phyloP scores from a whole-genome alignment of 2,797 vertebrate genomes.

The Macropus fuliginosus region DNA sequence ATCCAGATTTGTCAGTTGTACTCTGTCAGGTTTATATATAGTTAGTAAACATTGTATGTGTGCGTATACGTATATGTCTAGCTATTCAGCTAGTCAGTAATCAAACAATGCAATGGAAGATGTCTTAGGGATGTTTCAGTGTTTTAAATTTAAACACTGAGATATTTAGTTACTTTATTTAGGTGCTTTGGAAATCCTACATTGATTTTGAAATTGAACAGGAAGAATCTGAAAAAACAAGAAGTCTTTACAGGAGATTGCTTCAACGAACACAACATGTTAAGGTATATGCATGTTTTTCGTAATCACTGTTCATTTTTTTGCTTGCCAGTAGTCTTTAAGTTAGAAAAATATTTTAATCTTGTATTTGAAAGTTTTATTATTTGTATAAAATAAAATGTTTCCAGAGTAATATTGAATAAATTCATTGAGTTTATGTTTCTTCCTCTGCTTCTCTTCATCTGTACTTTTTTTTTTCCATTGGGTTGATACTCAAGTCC shows the following conservation, averaged over 20 bases:
- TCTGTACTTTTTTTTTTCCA: background rate
- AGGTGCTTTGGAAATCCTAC: conserved; percentile 99
- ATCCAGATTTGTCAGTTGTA: background rate
- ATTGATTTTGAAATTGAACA: conserved; percentile 99
- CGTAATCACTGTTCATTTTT: conserved; percentile 9
- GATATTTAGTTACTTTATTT: conserved; percentile 33
- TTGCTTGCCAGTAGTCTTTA: background rate
- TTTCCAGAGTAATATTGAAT: background rate
- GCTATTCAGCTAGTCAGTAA: background rate
- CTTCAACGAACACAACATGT: conserved; percentile 97
- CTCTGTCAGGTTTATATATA: background rate
- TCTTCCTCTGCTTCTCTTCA: background rate
- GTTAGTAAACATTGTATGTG: background rate
- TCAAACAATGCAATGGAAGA: conserved; percentile 9
- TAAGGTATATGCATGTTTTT: conserved; percentile 87
- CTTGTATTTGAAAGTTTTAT: background rate
- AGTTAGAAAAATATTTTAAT: background rate
- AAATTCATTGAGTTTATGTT: background rate
- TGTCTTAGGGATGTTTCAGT: background rate
- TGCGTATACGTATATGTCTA: background rate
- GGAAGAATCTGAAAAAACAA: conserved; percentile 95
- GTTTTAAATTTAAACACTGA: conserved; percentile 50
- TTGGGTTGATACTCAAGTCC: background rate
- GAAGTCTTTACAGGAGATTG: conserved; percentile 92
- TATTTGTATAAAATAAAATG: conserved; percentile 19